These are phyloP conservation scores for Champsocephalus esox DNA, from an alignment of 2,797 vertebrate species.

Conservation along the genomic window DNA sequence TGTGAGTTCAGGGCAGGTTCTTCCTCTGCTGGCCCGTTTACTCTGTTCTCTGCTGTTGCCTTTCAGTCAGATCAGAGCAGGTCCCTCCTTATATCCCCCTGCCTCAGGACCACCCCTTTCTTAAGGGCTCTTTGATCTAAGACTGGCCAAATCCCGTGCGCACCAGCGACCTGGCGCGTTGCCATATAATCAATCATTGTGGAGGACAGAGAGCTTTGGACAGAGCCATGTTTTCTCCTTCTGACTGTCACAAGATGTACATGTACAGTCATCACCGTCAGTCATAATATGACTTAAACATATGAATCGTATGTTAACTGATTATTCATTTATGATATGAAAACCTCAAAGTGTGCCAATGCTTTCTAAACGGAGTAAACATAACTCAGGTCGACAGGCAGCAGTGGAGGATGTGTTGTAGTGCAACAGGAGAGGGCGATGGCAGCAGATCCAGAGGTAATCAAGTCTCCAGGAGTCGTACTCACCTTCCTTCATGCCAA, in stretches of 20 bases:
- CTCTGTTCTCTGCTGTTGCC: conserved; percentile 76
- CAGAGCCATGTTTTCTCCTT: conserved; percentile 33
- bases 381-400: conserved; percentile 36
- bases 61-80: conserved; percentile 68
- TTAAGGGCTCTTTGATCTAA: conserved; percentile 81
- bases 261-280: not conserved
- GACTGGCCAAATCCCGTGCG: conserved; percentile 75
- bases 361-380: not conserved
- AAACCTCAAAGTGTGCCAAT: too few relatives aligned
- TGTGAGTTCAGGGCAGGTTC: conserved; percentile 53
- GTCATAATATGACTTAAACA: not conserved
- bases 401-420: conserved; percentile 44
- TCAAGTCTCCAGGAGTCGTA: conserved; percentile 43
- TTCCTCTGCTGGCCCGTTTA: conserved; percentile 49
- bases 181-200: conserved; percentile 86
- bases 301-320: not conserved
- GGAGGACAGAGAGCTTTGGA: conserved; percentile 54
- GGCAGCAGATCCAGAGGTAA: conserved; percentile 51
- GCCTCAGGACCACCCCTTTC: conserved; percentile 81
- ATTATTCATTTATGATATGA: too few relatives aligned
- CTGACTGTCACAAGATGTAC: conserved; percentile 31
- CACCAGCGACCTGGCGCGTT: conserved; percentile 77
- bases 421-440: conserved; percentile 55
- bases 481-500: conserved; percentile 59
- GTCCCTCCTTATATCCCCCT: conserved; percentile 74